Evolutionary conservation across 2,888 invertebrate genomes (phyloP).

Genomic region (Eremobia ochroleuca): DNA sequence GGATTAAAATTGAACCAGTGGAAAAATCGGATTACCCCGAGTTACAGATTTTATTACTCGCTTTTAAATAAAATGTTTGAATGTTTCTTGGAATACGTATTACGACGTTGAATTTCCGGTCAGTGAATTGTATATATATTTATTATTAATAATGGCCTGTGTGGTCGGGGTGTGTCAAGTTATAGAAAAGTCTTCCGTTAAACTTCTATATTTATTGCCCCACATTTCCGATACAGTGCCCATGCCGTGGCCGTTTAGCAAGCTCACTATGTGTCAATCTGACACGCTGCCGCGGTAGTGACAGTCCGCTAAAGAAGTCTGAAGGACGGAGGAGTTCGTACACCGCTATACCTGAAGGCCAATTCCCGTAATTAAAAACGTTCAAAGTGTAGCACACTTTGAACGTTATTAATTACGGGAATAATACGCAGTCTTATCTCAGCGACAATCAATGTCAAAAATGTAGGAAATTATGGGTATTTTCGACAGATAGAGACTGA

Average conservation of each 20-base stretch:
- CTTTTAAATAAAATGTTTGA: conserved; percentile 30
- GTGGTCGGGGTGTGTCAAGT: not conserved
- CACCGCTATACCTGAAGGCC: not conserved
- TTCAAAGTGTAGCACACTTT: too few species aligned
- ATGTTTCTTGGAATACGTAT: conserved; percentile 11
- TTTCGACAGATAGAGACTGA: too few species aligned
- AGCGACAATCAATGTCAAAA: not conserved
- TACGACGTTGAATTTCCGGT: conserved; percentile 9
- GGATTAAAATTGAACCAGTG: conserved; percentile 61
- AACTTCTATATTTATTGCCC: not conserved
- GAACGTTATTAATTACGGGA: too few species aligned
- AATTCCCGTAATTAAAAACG: not conserved
- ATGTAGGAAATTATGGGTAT: too few species aligned
- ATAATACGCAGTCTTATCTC: not conserved
- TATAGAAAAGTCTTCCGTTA: not conserved
- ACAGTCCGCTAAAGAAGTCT: not conserved
- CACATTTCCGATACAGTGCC: not conserved
- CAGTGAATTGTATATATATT: conserved; percentile 12
- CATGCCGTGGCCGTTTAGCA: not conserved
- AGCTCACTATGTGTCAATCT: not conserved
- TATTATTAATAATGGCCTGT: conserved; percentile 1
- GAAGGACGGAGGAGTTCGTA: not conserved
- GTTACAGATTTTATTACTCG: conserved; percentile 35
- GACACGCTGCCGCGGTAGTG: not conserved
- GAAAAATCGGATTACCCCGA: conserved; percentile 48